A percentile compares a stretch with the other conserved stretches of the same genome.
These are phyloP conservation scores for Papilio helenus DNA, from an alignment of 1,140 invertebrate species.

Conservation along the genomic window DNA sequence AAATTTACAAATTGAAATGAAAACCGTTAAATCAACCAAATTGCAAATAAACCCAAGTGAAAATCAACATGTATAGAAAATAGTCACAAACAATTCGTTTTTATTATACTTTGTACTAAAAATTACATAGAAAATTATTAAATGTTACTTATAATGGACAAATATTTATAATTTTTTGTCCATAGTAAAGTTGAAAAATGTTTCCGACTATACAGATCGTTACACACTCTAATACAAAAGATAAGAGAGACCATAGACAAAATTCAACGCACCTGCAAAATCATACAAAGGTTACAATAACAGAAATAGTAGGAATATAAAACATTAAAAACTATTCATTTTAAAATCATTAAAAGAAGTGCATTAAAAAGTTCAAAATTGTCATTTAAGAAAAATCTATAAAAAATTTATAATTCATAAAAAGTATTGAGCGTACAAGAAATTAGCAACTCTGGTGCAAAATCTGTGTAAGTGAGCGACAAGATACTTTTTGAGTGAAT, in stretches of 20 bases:
- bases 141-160: not conserved
- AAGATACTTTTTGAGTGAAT: not conserved
- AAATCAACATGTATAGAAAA: not conserved
- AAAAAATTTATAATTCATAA: not conserved
- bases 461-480: not conserved
- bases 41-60: not conserved
- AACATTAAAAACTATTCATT: not conserved
- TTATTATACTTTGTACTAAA: constrained; percentile 12
- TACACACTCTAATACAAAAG: not conserved
- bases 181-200: not conserved
- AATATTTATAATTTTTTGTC: not conserved
- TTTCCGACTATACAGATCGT: not conserved
- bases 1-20: not conserved
- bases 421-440: constrained; percentile 1
- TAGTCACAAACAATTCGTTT: not conserved
- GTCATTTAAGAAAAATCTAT: not conserved
- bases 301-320: not conserved
- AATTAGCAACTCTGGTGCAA: not conserved
- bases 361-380: not conserved
- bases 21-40: not conserved
- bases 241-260: not conserved
- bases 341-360: not conserved
- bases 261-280: not conserved
- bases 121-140: not conserved
- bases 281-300: not conserved